Conservation (phyloP, 2,888 invertebrate species). For the Penaeus monodon region DNA sequence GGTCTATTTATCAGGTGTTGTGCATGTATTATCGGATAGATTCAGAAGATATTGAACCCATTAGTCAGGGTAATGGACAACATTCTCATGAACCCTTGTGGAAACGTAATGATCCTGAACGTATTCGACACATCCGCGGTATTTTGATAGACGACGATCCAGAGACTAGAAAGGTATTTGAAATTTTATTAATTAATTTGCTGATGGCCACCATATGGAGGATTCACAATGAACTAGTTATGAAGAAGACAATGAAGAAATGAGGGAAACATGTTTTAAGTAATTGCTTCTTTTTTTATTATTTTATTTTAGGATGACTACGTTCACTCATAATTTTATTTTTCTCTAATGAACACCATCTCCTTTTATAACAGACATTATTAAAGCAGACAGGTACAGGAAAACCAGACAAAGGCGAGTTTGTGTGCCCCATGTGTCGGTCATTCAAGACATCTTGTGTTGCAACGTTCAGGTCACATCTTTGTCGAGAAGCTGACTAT, state of each 20-base stretch:
- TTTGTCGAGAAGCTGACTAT: slow-evolving; percentile 79
- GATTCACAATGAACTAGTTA: too few species aligned
- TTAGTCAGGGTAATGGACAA: slow-evolving; percentile 66
- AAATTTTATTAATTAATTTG: too few species aligned
- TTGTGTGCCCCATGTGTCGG: slow-evolving; percentile 76
- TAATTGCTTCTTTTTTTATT: too few species aligned
- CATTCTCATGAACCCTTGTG: slow-evolving; percentile 64
- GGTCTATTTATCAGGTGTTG: slow-evolving; percentile 68
- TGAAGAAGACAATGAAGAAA: too few species aligned
- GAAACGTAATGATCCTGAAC: slow-evolving; percentile 63
- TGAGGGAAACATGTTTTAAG: too few species aligned
- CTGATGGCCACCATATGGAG: too few species aligned
- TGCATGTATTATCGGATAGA: slow-evolving; percentile 72
- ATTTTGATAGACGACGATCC: slow-evolving; percentile 63
- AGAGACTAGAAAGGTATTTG: slow-evolving; percentile 44
- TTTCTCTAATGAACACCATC: background rate
- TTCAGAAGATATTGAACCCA: slow-evolving; percentile 69
- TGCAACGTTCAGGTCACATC: slow-evolving; percentile 77
- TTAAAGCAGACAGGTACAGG: slow-evolving; percentile 48
- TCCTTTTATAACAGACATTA: slow-evolving; percentile 28
- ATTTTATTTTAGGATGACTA: too few species aligned
- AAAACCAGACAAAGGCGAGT: slow-evolving; percentile 53
- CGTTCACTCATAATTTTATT: too few species aligned
- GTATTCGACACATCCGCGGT: slow-evolving; percentile 64
- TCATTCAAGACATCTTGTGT: slow-evolving; percentile 74